phyloP scores from a whole-genome alignment of 2,113 vertebrate species.

The Mesoclemmys tuberculata region DNA sequence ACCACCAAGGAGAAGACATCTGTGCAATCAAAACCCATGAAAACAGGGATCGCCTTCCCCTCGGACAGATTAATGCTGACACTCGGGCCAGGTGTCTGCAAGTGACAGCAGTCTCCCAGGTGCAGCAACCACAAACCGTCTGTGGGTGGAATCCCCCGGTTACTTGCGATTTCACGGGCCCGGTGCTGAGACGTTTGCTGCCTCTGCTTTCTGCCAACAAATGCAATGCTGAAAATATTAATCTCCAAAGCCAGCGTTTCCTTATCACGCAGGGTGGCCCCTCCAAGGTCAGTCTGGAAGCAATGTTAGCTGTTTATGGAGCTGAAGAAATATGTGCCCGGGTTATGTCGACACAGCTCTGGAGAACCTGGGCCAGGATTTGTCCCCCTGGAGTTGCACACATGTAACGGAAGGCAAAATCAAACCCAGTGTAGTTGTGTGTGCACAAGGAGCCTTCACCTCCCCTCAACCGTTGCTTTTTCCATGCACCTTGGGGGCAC shows the following conservation, averaged over 20 bases:
- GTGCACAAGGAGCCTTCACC: neutral
- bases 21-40: neutral
- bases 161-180: neutral
- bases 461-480: neutral
- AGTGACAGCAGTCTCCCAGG: neutral
- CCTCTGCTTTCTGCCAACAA: neutral
- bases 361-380: neutral
- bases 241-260: neutral
- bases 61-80: neutral
- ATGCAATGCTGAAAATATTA: neutral
- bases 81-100: neutral
- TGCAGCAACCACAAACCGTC: neutral
- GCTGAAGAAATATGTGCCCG: neutral
- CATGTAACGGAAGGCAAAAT: neutral
- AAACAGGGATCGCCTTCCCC: neutral
- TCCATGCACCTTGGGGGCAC: neutral
- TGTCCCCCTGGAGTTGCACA: fast-evolving
- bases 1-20: neutral
- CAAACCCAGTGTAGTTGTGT: neutral
- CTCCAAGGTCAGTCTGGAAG: neutral
- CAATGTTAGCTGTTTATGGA: neutral
- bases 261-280: neutral
- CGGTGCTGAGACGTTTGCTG: neutral
- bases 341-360: neutral
- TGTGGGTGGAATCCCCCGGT: neutral